Percentiles rank a stretch among this genome's conserved stretches.
These are phyloP conservation scores for Protosalanx chinensis DNA, from an alignment of 2,797 vertebrate genomes.

Conservation along the genomic window DNA sequence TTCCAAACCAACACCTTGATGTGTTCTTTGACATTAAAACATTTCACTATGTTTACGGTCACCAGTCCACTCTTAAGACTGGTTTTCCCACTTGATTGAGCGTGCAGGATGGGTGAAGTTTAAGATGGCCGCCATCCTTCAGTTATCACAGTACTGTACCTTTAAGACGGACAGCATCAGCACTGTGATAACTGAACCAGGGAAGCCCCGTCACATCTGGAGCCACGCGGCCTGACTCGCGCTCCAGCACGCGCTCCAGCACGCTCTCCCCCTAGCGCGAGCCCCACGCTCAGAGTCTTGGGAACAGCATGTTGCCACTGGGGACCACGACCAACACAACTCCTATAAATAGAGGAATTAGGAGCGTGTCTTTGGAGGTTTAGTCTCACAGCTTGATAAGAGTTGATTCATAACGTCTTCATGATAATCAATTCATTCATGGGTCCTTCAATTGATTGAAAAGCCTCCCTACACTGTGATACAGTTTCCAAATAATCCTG, in stretches of 20 bases:
- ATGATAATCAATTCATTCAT: neutral
- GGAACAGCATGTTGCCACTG: neutral
- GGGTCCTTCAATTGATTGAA: neutral
- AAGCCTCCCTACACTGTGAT: no score
- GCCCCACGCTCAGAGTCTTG: neutral
- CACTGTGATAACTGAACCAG: constrained; percentile 99
- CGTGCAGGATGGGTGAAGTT: constrained; percentile 40
- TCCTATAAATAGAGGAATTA: neutral
- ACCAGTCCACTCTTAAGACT: neutral
- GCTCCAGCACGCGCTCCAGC: neutral
- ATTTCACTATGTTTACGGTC: neutral
- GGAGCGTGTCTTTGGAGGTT: neutral
- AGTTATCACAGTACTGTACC: constrained; percentile 99
- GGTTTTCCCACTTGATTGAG: constrained; percentile 49
- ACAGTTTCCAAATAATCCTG: neutral
- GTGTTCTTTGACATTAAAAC: neutral
- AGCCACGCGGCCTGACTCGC: neutral
- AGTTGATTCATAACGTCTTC: neutral
- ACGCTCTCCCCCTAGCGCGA: neutral
- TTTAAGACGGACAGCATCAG: constrained; percentile 99
- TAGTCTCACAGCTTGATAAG: neutral
- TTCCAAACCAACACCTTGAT: neutral
- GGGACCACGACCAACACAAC: constrained; percentile 6
- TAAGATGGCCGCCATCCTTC: constrained; percentile 99
- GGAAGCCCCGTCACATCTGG: constrained; percentile 91